These are phyloP conservation scores for Globodera ellingtonae DNA, from an alignment of 1,140 invertebrate genomes.

Conservation along the genomic window DNA sequence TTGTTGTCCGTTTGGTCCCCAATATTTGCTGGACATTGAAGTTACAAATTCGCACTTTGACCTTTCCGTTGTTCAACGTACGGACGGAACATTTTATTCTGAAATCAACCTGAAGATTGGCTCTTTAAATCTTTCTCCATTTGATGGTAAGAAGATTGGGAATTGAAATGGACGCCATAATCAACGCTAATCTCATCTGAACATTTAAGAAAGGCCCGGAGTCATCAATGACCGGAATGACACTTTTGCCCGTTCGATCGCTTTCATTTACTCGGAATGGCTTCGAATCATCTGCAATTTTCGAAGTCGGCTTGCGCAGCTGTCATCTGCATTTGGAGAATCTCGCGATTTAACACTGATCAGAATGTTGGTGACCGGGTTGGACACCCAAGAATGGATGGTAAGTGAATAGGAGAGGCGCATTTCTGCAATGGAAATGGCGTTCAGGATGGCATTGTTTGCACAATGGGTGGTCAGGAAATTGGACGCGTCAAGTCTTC, in stretches of 20 bases:
- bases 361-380: constrained; percentile 54
- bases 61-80: not conserved
- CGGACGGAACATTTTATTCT: not conserved
- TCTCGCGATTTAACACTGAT: constrained; percentile 49
- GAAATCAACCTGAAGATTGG: not conserved
- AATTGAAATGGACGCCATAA: too few species aligned
- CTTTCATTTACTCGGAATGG: too few species aligned
- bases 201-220: too few species aligned
- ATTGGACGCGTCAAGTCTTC: constrained; percentile 41
- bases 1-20: not conserved
- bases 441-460: not conserved
- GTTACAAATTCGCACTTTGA: not conserved
- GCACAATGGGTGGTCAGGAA: not conserved
- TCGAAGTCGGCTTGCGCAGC: constrained; percentile 20
- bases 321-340: constrained; percentile 25
- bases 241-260: too few species aligned
- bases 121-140: not conserved
- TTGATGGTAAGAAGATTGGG: not conserved
- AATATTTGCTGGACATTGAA: not conserved
- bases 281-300: not conserved
- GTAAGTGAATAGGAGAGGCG: constrained; percentile 15
- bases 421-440: too few species aligned
- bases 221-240: too few species aligned
- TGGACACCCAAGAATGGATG: constrained; percentile 51
- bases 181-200: too few species aligned